phyloP scores from a whole-genome alignment of 2,888 invertebrate species.

The Dicroscelio sp. region DNA sequence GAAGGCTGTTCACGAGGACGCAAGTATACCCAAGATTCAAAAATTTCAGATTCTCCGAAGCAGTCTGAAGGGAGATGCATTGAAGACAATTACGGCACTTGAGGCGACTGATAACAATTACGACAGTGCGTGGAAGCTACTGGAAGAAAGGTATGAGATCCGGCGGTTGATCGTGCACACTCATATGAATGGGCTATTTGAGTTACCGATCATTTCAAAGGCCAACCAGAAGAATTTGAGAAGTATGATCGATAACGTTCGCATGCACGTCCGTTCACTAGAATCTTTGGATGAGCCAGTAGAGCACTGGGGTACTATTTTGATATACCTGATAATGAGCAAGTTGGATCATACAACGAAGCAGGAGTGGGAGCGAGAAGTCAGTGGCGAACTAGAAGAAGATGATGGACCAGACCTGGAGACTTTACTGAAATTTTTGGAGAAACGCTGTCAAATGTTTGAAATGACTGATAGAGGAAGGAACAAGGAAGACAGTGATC shows the following conservation, averaged over 20 bases:
- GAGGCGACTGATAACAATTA: background rate
- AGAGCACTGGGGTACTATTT: constrained; percentile 15
- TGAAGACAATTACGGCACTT: background rate
- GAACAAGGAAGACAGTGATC: background rate
- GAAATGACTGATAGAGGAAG: background rate
- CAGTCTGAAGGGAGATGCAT: background rate
- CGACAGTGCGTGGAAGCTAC: background rate
- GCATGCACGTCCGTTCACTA: background rate
- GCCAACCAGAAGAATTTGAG: background rate
- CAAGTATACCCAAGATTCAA: background rate
- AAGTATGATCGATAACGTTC: constrained; percentile 4
- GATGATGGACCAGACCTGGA: background rate
- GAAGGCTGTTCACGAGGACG: background rate
- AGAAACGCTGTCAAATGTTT: too few relatives aligned
- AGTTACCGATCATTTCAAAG: background rate
- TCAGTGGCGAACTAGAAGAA: background rate
- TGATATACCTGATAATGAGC: background rate
- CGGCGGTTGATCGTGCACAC: background rate
- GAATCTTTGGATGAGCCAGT: background rate
- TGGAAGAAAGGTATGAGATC: background rate
- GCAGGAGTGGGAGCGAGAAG: constrained; percentile 17
- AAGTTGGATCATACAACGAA: background rate
- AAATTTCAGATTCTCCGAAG: background rate
- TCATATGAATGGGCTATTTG: constrained; percentile 35
- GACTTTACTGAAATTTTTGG: constrained; percentile 12